A percentile compares a stretch with the other conserved stretches of the same genome.
These are phyloP conservation scores for Madoqua kirkii DNA, from an alignment of 2,113 vertebrate genomes.

Conservation along the genomic window DNA sequence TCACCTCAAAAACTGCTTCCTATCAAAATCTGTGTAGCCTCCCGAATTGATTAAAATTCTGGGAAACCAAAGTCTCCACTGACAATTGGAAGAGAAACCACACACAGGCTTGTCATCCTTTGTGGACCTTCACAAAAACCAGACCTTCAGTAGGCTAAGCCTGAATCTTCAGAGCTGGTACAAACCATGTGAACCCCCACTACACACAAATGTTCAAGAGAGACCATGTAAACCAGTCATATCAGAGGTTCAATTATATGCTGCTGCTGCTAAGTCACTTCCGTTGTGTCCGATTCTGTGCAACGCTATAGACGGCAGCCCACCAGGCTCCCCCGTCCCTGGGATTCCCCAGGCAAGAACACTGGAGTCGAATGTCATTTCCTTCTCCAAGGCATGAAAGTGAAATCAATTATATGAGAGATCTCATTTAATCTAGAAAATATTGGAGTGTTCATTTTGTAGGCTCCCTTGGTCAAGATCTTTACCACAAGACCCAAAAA, in stretches of 20 bases:
- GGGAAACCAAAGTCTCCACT: not conserved
- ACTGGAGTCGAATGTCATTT: too few species aligned
- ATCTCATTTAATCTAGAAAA: not conserved
- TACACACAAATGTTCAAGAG: not conserved
- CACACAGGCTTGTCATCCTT: not conserved
- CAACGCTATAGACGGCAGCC: too few species aligned
- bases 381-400: not conserved
- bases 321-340: too few species aligned
- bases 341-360: too few species aligned
- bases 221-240: not conserved
- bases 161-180: not conserved
- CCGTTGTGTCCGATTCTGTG: too few species aligned
- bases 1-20: not conserved
- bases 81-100: not conserved
- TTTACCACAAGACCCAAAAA: not conserved
- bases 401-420: not conserved
- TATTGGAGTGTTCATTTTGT: not conserved
- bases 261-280: too few species aligned
- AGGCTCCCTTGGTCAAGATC: not conserved
- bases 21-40: not conserved
- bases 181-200: not conserved
- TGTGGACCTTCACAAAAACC: not conserved
- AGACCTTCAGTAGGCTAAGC: not conserved
- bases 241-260: not conserved
- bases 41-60: not conserved